phyloP scores from a whole-genome alignment of 2,797 vertebrate genomes.

The Helicolenus hilgendorfi region DNA sequence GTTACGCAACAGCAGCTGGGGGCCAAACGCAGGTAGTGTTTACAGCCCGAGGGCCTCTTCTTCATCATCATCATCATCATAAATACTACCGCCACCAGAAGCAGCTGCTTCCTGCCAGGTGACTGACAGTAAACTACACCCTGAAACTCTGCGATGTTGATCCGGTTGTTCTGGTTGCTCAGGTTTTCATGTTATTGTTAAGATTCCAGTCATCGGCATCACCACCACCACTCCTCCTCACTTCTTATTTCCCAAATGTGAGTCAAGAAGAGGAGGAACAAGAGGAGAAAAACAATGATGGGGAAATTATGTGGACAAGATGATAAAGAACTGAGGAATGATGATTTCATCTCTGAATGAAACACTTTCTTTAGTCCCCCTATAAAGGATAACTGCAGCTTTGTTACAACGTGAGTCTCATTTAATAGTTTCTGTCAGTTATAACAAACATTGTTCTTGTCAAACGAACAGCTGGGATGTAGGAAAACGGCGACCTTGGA shows the following conservation, averaged over 20 bases:
- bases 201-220: background rate
- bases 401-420: no score
- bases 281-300: background rate
- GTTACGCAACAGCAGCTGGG: constrained; percentile 53
- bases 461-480: no score
- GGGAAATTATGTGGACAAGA: no score
- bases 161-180: constrained; percentile 39
- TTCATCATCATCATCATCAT: background rate
- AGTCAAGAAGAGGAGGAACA: background rate
- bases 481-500: no score
- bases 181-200: background rate
- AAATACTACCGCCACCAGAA: background rate
- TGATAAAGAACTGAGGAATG: background rate
- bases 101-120: constrained; percentile 26
- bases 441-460: no score
- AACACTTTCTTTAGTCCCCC: background rate
- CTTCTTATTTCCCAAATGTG: background rate
- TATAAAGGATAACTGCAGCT: background rate
- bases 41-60: constrained; percentile 8
- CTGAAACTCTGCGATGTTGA: background rate
- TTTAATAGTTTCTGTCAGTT: no score
- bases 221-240: background rate
- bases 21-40: constrained; percentile 49
- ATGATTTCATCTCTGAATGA: background rate
- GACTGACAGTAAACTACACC: no score